Evolutionary conservation across 2,888 invertebrate species (phyloP), one percentile per base, ranked within the genome.

Genomic region (Monochamus alternatus): DNA sequence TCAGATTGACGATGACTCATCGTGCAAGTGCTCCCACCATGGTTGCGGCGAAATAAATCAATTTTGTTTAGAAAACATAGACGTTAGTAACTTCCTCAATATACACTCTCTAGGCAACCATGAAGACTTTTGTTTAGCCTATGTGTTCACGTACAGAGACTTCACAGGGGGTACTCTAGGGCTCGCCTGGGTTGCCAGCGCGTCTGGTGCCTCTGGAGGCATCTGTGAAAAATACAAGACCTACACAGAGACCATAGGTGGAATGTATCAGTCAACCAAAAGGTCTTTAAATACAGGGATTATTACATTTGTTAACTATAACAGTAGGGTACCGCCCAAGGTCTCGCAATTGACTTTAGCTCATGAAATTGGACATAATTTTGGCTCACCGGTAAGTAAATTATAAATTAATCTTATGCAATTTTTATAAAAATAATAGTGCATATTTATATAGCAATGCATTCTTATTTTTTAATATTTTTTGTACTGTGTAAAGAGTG

Each of bases 281-380:
- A 93, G 98, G 78, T 97, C 97, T 10, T 92, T 99, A 59, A 99
- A 99, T 90, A 99, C 99, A 0, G 99, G 99, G 75, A 98, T 99
- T 87, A 98, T 99, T 79, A 99, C 99, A 0, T 97, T 99, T 88
- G 97, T 99, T 79, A 99, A 99, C 91, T 99, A 99, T 90, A 98
- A 98, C 88, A 96, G 96, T 87, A 91, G 97, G 52, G 99, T 99
- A 73, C 98, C 99, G 74, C 97, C 98, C 0, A 97, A 98, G 90
- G 99, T 99, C 32, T 98, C 98, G 51, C 98, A 99, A 88, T 90
- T 99, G 77, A 99, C 99, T 0, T 90, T 99, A 81, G 99, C 99
- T 0, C 99, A 99, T 89, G 99, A 99, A 90, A 96, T 96, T 83
- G 99, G 99, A 3, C 99, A 99, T 88, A 99, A 99, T 90, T 99